Conservation (phyloP, 2,888 invertebrate genomes). For the Oegoconia quadripuncta region DNA sequence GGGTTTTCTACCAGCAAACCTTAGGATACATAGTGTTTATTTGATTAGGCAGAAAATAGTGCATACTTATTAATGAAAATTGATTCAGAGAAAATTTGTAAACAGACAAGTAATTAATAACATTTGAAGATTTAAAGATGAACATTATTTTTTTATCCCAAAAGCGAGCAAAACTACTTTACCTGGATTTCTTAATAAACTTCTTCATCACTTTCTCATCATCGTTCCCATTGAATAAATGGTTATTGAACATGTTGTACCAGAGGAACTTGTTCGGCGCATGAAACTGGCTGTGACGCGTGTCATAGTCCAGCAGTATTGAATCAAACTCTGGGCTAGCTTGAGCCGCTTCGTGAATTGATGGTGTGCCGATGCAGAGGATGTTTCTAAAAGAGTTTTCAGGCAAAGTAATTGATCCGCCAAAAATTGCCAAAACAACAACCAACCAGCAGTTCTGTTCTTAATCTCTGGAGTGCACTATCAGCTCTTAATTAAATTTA, state of each 20-base stretch:
- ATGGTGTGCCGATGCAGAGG: slow-evolving; percentile 92
- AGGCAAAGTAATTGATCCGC: too few species aligned
- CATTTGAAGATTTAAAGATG: too few species aligned
- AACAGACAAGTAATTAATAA: too few species aligned
- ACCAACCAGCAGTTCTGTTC: background rate
- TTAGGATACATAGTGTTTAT: too few species aligned
- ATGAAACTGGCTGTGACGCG: slow-evolving; percentile 83
- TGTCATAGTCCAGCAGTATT: slow-evolving; percentile 90
- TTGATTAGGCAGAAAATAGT: too few species aligned
- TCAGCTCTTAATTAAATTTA: too few species aligned
- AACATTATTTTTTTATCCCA: too few species aligned
- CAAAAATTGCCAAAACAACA: too few species aligned
- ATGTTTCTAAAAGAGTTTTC: slow-evolving; percentile 79
- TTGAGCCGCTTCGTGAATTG: slow-evolving; percentile 85
- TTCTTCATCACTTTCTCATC: slow-evolving; percentile 78
- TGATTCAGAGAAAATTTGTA: too few species aligned
- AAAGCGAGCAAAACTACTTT: slow-evolving; percentile 14
- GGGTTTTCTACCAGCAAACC: too few species aligned
- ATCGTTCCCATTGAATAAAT: slow-evolving; percentile 85
- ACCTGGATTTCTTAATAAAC: slow-evolving; percentile 80
- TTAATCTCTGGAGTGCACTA: too few species aligned
- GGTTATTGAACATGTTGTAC: slow-evolving; percentile 95
- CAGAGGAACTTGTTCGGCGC: slow-evolving; percentile 83
- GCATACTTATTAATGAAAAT: too few species aligned
- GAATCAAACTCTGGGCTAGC: slow-evolving; percentile 62